Evolutionary conservation across 2,113 vertebrate species (phyloP), one percentile per base, ranked within the genome.

Genomic region (Carassius gibelio): DNA sequence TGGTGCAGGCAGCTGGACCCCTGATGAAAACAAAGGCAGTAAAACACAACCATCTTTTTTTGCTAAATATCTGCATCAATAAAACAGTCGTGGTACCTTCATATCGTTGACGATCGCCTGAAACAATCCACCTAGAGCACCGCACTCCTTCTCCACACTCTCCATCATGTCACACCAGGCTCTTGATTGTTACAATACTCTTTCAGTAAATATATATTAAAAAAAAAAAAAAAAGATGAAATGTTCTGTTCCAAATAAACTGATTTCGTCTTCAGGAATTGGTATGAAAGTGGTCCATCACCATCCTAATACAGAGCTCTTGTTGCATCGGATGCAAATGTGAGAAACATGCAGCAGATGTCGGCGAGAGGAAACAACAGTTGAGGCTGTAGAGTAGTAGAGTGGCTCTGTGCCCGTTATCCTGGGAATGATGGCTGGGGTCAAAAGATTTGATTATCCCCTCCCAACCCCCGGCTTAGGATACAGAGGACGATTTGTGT

Each of bases 41-140:
- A 92, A 92, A 91, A 92, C 30, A 23, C 84, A 79, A 86, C 72
- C 87, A 89, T 89, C 42, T 64, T 17, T 82, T 30, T 84, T 74
- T 75, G 75, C 76, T 61, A 69, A 50, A 80, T 69, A 75, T 14
- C 38, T 81, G 50, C 82, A 89, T 57, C 85, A 91, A 87, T 66
- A 50, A 52, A 88, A 19, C 30, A 26, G 6, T 1, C 3, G 84
- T 26, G 72, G 89, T 95, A 98, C 97, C 97, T 99, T 99, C 97
- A 99, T 98, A 92, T 99, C 97, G 93, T 97, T 98, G 90, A 99
- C 96, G 93, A 99, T 96, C 88, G 97, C 95, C 93, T 99, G 97
- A 94, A 99, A 99, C 90, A 99, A 96, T 93, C 97, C 97, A 88
- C 97, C 97, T 81, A 98, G 95, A 89, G 97, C 97, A 71, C 97